A percentile compares a stretch with the other conserved stretches of the same genome.
Evolutionary conservation across 2,888 invertebrate genomes (phyloP).

Genomic region (Drosophila meridionalis): DNA sequence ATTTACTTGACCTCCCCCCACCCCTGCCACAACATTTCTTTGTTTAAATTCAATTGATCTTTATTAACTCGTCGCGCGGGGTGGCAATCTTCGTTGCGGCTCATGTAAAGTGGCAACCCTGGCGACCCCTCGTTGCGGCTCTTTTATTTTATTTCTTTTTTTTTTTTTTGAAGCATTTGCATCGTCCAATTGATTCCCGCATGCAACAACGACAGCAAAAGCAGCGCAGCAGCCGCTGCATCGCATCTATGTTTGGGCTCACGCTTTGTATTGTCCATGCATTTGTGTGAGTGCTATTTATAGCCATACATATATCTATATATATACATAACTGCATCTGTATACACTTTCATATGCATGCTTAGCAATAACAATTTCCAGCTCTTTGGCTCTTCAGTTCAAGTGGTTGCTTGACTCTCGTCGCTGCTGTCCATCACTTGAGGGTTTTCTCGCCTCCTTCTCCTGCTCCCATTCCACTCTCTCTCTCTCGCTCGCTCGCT

Average conservation of each 20-base stretch:
- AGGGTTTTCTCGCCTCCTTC: constrained; percentile 60
- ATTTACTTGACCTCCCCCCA: constrained; percentile 54
- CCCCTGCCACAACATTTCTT: constrained; percentile 45
- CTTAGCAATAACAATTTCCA: constrained; percentile 34
- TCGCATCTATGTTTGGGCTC: constrained; percentile 17
- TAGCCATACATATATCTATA: constrained; percentile 19
- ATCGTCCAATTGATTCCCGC: constrained; percentile 68
- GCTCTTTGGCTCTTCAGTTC: constrained; percentile 57
- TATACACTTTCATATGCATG: constrained; percentile 7
- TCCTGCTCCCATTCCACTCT: not conserved
- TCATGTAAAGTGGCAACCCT: constrained; percentile 55
- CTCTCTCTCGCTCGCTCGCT: not conserved
- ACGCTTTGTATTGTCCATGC: constrained; percentile 12
- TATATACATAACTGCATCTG: constrained; percentile 8
- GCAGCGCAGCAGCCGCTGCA: constrained; percentile 3
- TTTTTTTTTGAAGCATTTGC: constrained; percentile 57
- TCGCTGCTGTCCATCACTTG: constrained; percentile 63
- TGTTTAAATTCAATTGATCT: constrained; percentile 81
- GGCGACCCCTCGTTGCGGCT: constrained; percentile 44
- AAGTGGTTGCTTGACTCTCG: constrained; percentile 72
- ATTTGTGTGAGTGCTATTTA: constrained; percentile 33
- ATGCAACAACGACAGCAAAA: constrained; percentile 13
- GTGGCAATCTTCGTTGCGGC: constrained; percentile 29
- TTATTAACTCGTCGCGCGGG: constrained; percentile 62
- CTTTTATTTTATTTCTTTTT: constrained; percentile 24